phyloP scores from a whole-genome alignment of 2,888 invertebrate genomes.

The Rhamphomyia laevipes region DNA sequence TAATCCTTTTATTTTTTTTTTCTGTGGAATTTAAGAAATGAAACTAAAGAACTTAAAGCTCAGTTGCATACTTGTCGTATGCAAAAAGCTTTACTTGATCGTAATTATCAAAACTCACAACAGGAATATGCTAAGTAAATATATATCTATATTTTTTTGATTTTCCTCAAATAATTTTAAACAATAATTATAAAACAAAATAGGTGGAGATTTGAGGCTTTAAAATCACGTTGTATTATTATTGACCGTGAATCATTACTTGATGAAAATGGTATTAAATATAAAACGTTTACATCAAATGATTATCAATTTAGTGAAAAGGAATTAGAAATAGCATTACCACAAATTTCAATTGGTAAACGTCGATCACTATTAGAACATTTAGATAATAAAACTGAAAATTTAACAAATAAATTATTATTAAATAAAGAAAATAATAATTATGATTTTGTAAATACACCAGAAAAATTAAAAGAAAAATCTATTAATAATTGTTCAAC shows the following conservation, averaged over 20 bases:
- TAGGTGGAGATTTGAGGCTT: slow-evolving; percentile 36
- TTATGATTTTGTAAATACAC: neutral
- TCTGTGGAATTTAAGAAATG: slow-evolving; percentile 28
- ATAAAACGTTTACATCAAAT: slow-evolving; percentile 23
- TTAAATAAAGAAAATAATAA: neutral
- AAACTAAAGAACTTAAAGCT: slow-evolving; percentile 31
- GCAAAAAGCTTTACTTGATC: slow-evolving; percentile 30
- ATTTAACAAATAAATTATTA: neutral
- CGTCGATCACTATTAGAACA: neutral
- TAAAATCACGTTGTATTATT: slow-evolving; percentile 32
- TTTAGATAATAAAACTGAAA: neutral
- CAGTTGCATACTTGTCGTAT: slow-evolving; percentile 30
- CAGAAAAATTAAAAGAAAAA: neutral
- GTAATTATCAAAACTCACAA: slow-evolving; percentile 27
- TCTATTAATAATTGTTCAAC: neutral
- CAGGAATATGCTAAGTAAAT: slow-evolving; percentile 32
- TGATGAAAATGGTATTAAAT: slow-evolving; percentile 27
- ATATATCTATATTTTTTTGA: neutral
- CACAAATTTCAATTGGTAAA: slow-evolving; percentile 18
- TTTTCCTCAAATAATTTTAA: neutral
- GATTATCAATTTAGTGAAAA: slow-evolving; percentile 24
- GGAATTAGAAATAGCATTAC: slow-evolving; percentile 22
- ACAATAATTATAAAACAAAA: slow-evolving; percentile 6
- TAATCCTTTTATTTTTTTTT: neutral
- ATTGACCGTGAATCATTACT: slow-evolving; percentile 32